Conservation (phyloP, 2,888 invertebrate genomes). For the Acrocyrtus sp. region DNA sequence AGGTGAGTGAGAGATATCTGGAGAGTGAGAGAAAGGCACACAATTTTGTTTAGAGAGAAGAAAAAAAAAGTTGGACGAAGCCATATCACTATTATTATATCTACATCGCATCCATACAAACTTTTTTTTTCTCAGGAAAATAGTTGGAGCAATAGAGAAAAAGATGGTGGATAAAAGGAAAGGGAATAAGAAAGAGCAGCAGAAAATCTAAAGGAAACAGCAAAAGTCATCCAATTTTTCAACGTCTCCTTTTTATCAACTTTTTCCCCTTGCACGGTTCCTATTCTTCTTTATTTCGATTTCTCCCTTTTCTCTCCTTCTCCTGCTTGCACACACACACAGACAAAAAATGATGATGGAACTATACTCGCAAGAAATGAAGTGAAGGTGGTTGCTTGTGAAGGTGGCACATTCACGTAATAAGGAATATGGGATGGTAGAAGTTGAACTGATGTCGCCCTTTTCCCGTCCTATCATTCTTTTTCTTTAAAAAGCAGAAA, state of each 20-base stretch:
- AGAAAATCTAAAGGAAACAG: constrained; percentile 39
- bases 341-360: background rate
- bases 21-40: background rate
- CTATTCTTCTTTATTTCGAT: too few relatives aligned
- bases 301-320: constrained; percentile 16
- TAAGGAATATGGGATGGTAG: too few relatives aligned
- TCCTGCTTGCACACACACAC: constrained; percentile 10
- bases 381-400: too few relatives aligned
- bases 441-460: constrained; percentile 9
- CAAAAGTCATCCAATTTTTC: constrained; percentile 61
- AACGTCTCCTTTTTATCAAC: constrained; percentile 60
- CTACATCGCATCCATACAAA: background rate
- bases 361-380: background rate
- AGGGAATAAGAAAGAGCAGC: too few relatives aligned
- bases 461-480: constrained; percentile 6
- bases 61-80: too few relatives aligned
- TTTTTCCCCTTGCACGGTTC: constrained; percentile 16
- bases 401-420: too few relatives aligned
- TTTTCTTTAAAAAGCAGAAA: constrained; percentile 10
- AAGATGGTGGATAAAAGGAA: constrained; percentile 14
- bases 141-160: background rate
- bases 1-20: background rate
- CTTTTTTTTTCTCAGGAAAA: background rate
- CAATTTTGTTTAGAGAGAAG: background rate
- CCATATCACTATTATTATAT: background rate